Conservation (phyloP, 37 sponge, comb jelly and placozoan genomes). For the Cliona cf. orientalis region DNA sequence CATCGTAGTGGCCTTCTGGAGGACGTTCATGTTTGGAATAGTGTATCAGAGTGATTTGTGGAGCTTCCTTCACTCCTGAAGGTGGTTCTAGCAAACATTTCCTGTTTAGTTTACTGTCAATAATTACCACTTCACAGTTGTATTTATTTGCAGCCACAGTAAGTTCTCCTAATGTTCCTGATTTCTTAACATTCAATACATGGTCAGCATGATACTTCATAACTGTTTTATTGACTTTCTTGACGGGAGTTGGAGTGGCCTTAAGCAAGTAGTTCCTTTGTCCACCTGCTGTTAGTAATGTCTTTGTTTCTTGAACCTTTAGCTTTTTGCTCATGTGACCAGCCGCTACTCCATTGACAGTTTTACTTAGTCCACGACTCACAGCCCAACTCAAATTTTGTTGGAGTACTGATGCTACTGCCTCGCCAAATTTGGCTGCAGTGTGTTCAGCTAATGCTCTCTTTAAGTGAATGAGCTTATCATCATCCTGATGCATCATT, state of each 20-base stretch:
- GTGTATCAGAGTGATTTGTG: conserved; percentile 1
- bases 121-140: background rate
- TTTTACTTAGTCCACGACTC: background rate
- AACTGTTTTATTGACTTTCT: no score
- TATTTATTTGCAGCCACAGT: background rate
- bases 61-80: background rate
- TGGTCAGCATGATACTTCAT: no score
- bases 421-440: background rate
- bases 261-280: no score
- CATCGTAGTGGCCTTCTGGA: conserved; percentile 24
- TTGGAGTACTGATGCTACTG: background rate
- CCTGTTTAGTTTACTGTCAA: background rate
- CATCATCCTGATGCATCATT: no score
- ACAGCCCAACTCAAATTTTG: background rate
- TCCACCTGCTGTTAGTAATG: background rate
- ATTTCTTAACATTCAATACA: no score
- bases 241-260: no score
- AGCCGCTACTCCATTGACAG: no score
- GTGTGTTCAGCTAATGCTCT: background rate
- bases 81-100: background rate
- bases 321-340: background rate
- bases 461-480: no score
- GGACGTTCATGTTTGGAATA: background rate
- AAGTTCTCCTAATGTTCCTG: no score
- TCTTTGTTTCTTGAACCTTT: background rate